phyloP scores from a whole-genome alignment of 2,888 invertebrate genomes.

The Pseudeuparius sepicola region DNA sequence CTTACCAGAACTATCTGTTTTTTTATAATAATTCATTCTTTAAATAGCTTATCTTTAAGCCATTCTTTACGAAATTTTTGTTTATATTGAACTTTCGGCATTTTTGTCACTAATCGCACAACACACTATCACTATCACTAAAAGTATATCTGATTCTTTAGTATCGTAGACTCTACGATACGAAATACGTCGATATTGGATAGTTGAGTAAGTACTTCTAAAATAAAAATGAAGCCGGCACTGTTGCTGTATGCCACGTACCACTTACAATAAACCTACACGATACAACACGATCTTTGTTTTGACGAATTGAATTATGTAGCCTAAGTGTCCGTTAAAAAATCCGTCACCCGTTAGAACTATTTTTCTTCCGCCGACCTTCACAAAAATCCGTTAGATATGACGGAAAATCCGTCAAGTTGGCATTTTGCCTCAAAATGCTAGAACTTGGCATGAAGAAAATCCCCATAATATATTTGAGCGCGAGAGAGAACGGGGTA shows the following conservation, averaged over 20 bases:
- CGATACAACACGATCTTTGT: too few relatives aligned
- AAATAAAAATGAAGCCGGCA: too few relatives aligned
- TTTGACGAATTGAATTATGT: too few relatives aligned
- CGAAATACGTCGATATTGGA: too few relatives aligned
- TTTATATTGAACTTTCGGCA: constrained; percentile 3
- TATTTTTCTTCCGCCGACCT: constrained; percentile 1
- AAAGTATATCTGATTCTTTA: neutral
- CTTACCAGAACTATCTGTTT: constrained; percentile 2
- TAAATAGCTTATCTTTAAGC: constrained; percentile 1
- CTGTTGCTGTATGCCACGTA: too few relatives aligned
- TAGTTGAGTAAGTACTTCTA: too few relatives aligned
- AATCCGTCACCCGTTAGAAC: constrained; percentile 2
- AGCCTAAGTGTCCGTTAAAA: constrained; percentile 1
- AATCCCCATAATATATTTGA: too few relatives aligned
- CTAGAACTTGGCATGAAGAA: too few relatives aligned
- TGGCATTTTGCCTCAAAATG: too few relatives aligned
- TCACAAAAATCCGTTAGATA: neutral
- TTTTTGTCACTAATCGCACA: neutral
- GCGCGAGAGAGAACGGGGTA: too few relatives aligned
- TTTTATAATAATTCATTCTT: constrained; percentile 1
- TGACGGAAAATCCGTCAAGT: constrained; percentile 2
- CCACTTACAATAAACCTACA: too few relatives aligned
- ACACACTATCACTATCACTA: neutral
- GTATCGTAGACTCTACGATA: too few relatives aligned
- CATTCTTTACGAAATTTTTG: constrained; percentile 1